Evolutionary conservation across 2,113 vertebrate species (phyloP).

Genomic region (Platysternon megacephalum): DNA sequence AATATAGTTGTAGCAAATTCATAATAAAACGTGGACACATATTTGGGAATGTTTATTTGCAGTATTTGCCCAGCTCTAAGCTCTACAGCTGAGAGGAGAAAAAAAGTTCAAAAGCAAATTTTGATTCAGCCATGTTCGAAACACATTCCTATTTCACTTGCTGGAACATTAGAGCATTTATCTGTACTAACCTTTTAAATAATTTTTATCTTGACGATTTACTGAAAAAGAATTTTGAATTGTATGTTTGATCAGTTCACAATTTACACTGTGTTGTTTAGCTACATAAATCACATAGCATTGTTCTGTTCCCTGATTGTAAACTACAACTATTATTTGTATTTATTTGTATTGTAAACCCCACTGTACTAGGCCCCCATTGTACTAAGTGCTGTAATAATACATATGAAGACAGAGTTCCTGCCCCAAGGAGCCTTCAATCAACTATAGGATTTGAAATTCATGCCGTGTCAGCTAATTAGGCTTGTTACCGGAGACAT

Average conservation of each 20-base stretch:
- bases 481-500: background rate
- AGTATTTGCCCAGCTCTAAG: background rate
- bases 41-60: rapidly evolving
- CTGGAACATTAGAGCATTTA: background rate
- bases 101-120: background rate
- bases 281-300: background rate
- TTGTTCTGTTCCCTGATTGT: background rate
- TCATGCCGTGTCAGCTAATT: background rate
- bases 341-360: background rate
- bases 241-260: background rate
- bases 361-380: background rate
- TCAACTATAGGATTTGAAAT: background rate
- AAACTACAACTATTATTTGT: background rate
- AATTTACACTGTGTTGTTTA: background rate
- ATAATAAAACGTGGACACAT: background rate
- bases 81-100: background rate
- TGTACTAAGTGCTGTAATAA: background rate
- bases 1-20: background rate
- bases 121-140: background rate
- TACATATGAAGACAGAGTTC: background rate
- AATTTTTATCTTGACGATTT: background rate
- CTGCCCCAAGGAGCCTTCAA: background rate
- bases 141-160: background rate
- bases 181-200: background rate
- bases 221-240: background rate